Evolutionary conservation across 1,140 invertebrate species (phyloP).

Genomic region (Dreissena polymorpha): DNA sequence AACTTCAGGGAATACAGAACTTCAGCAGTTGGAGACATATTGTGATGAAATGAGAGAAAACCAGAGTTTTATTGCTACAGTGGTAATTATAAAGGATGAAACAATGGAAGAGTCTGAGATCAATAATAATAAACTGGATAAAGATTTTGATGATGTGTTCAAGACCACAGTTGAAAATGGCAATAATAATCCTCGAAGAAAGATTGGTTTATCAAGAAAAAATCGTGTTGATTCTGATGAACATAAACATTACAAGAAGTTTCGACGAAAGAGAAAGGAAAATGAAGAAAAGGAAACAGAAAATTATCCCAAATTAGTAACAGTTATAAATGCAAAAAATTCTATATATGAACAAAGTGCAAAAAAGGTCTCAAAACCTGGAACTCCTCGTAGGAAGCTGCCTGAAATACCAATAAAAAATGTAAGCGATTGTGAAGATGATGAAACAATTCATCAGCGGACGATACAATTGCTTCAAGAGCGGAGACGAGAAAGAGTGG

Average conservation of each 20-base stretch:
- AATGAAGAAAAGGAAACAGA: slow-evolving; percentile 6
- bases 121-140: not conserved
- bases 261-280: slow-evolving; percentile 33
- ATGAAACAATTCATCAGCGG: slow-evolving; percentile 48
- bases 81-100: not conserved
- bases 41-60: not conserved
- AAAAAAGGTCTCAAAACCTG: slow-evolving; percentile 22
- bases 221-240: slow-evolving; percentile 47
- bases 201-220: slow-evolving; percentile 20
- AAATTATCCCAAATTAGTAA: not conserved
- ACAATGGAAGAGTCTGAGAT: not conserved
- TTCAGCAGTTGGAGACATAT: not conserved
- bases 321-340: not conserved
- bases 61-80: not conserved
- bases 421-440: slow-evolving; percentile 37
- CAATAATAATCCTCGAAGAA: slow-evolving; percentile 4
- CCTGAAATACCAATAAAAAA: slow-evolving; percentile 39
- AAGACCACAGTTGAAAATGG: not conserved
- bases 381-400: slow-evolving; percentile 36
- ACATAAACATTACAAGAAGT: slow-evolving; percentile 16
- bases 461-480: slow-evolving; percentile 47
- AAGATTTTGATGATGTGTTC: slow-evolving; percentile 1
- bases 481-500: slow-evolving; percentile 26
- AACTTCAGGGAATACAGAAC: not conserved
- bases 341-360: slow-evolving; percentile 1